Evolutionary conservation across 2,797 vertebrate genomes (phyloP).

Genomic region (Sciurus carolinensis): DNA sequence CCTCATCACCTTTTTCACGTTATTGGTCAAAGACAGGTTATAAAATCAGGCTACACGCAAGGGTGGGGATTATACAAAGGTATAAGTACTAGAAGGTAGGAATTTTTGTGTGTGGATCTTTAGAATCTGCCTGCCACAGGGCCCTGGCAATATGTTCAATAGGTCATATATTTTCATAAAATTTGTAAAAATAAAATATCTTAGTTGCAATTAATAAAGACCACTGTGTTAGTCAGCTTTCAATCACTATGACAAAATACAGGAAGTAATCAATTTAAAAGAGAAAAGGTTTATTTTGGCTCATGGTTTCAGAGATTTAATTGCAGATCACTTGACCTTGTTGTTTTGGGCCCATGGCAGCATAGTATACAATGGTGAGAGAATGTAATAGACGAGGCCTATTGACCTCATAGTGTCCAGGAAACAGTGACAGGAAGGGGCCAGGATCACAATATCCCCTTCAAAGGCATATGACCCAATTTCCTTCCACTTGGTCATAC

Average conservation of each 20-base stretch:
- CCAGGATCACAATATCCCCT: neutral
- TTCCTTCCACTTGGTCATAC: neutral
- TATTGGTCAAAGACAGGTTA: neutral
- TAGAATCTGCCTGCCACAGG: neutral
- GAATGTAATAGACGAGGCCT: neutral
- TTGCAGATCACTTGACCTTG: too few species aligned
- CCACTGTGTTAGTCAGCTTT: neutral
- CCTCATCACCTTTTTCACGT: neutral
- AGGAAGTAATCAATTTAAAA: neutral
- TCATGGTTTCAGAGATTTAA: neutral
- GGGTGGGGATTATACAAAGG: neutral
- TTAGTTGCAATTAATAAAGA: neutral
- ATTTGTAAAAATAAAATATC: neutral
- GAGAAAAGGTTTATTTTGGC: neutral
- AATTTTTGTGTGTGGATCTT: neutral
- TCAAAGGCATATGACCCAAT: neutral
- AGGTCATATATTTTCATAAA: constrained; percentile 15
- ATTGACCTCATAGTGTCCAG: neutral
- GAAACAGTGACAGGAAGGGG: neutral
- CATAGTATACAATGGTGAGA: neutral
- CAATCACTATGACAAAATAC: neutral
- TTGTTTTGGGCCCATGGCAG: neutral
- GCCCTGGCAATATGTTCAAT: neutral
- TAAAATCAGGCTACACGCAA: neutral
- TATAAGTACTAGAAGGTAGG: neutral